Conservation (phyloP, 2,888 invertebrate genomes). For the Galerucella nymphaeae region DNA sequence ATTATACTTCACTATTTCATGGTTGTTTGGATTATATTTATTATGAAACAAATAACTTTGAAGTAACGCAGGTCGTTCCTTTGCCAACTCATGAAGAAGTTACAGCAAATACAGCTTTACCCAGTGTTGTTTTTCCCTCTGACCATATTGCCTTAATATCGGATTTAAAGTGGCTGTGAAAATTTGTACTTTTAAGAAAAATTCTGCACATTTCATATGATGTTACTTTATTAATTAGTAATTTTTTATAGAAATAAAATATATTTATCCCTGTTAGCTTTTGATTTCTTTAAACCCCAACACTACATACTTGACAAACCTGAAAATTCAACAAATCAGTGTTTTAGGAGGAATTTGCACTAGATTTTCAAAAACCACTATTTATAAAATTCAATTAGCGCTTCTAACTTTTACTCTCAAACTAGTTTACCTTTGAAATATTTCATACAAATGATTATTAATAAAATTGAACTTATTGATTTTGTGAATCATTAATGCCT, state of each 20-base stretch:
- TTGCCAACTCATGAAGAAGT: slow-evolving; percentile 84
- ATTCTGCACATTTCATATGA: not conserved
- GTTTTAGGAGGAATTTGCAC: too few species aligned
- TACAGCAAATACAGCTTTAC: slow-evolving; percentile 79
- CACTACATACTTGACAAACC: too few species aligned
- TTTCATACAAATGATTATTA: too few species aligned
- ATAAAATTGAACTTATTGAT: too few species aligned
- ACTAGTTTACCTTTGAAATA: too few species aligned
- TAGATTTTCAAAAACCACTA: too few species aligned
- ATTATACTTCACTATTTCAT: slow-evolving; percentile 84
- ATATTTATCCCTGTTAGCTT: not conserved
- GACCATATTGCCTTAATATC: slow-evolving; percentile 92
- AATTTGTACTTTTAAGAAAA: not conserved
- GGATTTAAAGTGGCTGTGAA: slow-evolving; percentile 73
- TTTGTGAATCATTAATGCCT: too few species aligned
- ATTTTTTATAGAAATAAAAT: not conserved
- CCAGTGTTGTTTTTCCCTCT: slow-evolving; percentile 90
- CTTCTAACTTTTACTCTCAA: too few species aligned
- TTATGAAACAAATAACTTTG: slow-evolving; percentile 74
- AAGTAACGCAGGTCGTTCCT: slow-evolving; percentile 79
- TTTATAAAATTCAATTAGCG: too few species aligned
- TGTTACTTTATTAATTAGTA: not conserved
- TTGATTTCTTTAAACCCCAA: too few species aligned
- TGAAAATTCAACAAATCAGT: too few species aligned
- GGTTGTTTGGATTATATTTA: slow-evolving; percentile 95